Base-by-base conservation (phyloP, 2,797 vertebrate species). In the Ambastaia sidthimunki region DNA sequence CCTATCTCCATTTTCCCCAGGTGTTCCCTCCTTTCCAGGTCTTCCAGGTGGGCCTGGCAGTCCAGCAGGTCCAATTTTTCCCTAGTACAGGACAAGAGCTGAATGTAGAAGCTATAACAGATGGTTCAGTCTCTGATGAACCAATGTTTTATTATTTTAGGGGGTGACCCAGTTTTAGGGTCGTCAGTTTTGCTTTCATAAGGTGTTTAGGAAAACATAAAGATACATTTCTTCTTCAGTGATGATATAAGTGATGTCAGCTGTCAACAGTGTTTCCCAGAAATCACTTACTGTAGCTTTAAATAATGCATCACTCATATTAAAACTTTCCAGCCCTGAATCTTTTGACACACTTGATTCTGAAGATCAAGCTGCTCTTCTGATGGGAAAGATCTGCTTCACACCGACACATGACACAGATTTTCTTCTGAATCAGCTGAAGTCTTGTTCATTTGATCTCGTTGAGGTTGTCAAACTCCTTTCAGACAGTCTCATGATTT, bases 1-100 rank as follows among this genome's bases (percentile, higher is more conserved):
- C 0, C 69, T 60, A 4, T 88, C 74, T 28, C 65, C 71, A 1
- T 84, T 52, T 2, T 4, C 23, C 67, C 90, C 91, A 16, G 86
- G 83, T 44, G 68, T 80, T 37, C 93, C 93, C 0, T 93, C 93
- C 80, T 52, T 60, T 25, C 94, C 93, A 4, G 90, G 86, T 80
- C 85, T 89, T 3, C 93, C 94, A 25, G 85, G 86, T 31, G 91
- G 91, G 48, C 93, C 93, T 1, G 87, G 92, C 18, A 91, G 72
- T 13, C 94, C 94, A 21, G 80, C 77, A 62, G 90, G 89, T 66
- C 93, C 94, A 31, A 71, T 79, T 82, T 37, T 82, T 0, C 93
- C 93, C 93, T 95, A 67, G 55, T 71, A 66, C 3, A 83, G 74
- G 10, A 44, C 31, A 82, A 9, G 54, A 44, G 23, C 48, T 41